Conservation (phyloP, 2,888 invertebrate species). For the Trachelus tabidus region DNA sequence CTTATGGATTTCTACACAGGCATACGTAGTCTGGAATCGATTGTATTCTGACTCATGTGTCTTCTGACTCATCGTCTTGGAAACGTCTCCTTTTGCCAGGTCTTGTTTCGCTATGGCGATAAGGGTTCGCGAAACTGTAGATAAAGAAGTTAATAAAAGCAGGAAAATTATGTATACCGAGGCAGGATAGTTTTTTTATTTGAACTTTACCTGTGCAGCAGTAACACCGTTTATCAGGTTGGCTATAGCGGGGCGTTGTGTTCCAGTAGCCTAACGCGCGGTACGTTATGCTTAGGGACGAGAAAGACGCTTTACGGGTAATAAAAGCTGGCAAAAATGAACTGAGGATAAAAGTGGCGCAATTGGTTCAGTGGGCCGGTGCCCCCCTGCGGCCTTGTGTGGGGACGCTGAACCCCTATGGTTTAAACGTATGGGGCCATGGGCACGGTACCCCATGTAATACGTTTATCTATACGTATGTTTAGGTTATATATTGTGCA, state of each 20-base stretch:
- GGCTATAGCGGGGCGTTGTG: neutral
- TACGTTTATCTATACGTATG: constrained; percentile 6
- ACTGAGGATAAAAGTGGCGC: constrained; percentile 47
- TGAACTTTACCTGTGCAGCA: no score
- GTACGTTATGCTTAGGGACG: neutral
- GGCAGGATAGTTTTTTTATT: neutral
- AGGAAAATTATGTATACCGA: neutral
- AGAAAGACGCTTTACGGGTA: constrained; percentile 34
- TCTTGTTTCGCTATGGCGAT: neutral
- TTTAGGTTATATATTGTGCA: neutral
- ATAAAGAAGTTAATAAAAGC: neutral
- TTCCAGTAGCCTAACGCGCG: neutral
- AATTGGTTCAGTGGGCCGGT: constrained; percentile 67
- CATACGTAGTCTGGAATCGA: neutral
- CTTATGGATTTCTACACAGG: neutral
- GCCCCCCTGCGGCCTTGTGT: constrained; percentile 61
- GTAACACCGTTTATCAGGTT: no score
- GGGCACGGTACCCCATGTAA: constrained; percentile 2
- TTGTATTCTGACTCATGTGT: neutral
- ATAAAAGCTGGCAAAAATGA: constrained; percentile 42
- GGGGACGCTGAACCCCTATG: constrained; percentile 57
- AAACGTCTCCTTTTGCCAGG: neutral
- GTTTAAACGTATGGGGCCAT: constrained; percentile 6
- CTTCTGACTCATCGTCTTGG: neutral
- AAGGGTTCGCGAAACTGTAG: neutral